These are phyloP conservation scores for Zelleria hepariella DNA, from an alignment of 2,888 invertebrate species.

Conservation along the genomic window DNA sequence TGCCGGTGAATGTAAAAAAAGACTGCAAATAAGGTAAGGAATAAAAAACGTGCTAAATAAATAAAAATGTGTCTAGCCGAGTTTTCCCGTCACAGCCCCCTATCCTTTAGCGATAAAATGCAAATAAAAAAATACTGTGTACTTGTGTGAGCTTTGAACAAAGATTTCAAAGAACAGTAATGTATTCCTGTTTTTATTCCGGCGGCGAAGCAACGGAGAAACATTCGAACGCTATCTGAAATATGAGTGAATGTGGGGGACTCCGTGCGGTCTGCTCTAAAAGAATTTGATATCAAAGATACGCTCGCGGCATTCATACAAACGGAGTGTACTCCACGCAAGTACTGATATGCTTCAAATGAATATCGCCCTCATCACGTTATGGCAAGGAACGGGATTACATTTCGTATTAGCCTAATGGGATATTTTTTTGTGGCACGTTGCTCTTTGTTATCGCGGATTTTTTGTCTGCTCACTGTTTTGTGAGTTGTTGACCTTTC, in stretches of 20 bases:
- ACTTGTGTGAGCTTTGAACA: constrained; percentile 20
- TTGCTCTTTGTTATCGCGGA: constrained; percentile 18
- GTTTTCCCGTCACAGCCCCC: neutral
- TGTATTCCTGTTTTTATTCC: constrained; percentile 54
- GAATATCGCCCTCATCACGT: constrained; percentile 24
- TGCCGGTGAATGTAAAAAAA: neutral
- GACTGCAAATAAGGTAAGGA: neutral
- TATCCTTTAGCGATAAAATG: neutral
- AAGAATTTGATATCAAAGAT: constrained; percentile 67
- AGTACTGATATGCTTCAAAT: constrained; percentile 3
- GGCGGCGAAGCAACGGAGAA: constrained; percentile 33
- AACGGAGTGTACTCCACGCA: constrained; percentile 16
- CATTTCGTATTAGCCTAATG: constrained; percentile 39
- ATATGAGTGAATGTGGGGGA: constrained; percentile 52
- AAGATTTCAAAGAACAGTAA: constrained; percentile 31
- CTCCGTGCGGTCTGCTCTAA: constrained; percentile 58
- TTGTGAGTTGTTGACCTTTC: constrained; percentile 2
- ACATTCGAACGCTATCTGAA: constrained; percentile 62
- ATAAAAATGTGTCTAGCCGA: neutral
- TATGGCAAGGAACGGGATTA: constrained; percentile 33
- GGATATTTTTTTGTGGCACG: constrained; percentile 29
- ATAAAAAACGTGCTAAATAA: neutral
- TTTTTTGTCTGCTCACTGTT: constrained; percentile 7
- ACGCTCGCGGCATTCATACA: constrained; percentile 29
- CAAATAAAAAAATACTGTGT: constrained; percentile 8